Conservation (phyloP, 2,797 vertebrate genomes). For the Leucoraja ocellata region DNA sequence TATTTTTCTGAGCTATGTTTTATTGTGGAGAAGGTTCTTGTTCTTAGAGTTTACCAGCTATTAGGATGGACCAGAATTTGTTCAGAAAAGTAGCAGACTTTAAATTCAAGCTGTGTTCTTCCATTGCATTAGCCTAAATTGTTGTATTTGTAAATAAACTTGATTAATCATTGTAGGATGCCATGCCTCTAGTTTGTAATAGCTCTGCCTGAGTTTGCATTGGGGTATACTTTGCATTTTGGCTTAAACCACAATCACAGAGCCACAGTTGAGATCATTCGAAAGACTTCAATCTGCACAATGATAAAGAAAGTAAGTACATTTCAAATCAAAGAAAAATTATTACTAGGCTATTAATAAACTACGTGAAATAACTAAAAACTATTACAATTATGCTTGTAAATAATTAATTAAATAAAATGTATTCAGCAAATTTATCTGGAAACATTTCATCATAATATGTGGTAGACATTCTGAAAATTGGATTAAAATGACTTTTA, state of each 20-base stretch:
- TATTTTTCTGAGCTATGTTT: neutral
- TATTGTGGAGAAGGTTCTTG: neutral
- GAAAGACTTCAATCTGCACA: neutral
- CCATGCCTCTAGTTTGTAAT: neutral
- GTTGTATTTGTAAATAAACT: neutral
- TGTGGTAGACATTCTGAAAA: slow-evolving; percentile 67
- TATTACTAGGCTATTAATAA: neutral
- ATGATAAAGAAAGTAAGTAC: neutral
- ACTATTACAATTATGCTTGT: slow-evolving; percentile 71
- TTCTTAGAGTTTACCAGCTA: neutral
- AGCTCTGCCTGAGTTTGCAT: neutral
- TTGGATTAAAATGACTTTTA: slow-evolving; percentile 16
- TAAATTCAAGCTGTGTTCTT: neutral
- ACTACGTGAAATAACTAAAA: neutral
- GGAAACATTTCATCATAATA: slow-evolving; percentile 80
- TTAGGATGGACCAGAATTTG: neutral
- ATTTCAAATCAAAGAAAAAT: neutral
- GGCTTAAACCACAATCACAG: neutral
- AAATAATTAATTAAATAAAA: slow-evolving; percentile 85
- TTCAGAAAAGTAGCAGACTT: neutral
- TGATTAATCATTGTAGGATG: neutral
- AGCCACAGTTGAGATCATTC: neutral
- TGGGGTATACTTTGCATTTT: neutral
- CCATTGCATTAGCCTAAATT: neutral
- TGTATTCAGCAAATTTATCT: slow-evolving; percentile 79